Evolutionary conservation across 2,888 invertebrate species (phyloP).

Genomic region (Leucophenga montana): DNA sequence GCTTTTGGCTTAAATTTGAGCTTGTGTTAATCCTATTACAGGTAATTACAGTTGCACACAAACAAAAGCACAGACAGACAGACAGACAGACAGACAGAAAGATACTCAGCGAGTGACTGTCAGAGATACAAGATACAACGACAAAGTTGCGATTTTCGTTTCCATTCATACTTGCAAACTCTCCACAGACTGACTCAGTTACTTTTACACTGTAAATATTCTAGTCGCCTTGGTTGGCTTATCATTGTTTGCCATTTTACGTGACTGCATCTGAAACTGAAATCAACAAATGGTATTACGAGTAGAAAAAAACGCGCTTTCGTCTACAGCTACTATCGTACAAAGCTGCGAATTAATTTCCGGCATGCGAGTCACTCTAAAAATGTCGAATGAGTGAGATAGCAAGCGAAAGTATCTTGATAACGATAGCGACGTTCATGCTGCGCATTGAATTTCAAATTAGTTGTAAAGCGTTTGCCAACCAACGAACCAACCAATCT

Average conservation of each 20-base stretch:
- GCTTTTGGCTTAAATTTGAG: not conserved
- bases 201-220: no score
- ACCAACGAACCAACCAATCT: not conserved
- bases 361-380: slow-evolving; percentile 40
- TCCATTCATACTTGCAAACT: no score
- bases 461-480: not conserved
- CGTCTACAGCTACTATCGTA: not conserved
- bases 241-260: not conserved
- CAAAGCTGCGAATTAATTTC: slow-evolving; percentile 56
- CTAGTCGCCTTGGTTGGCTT: no score
- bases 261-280: not conserved
- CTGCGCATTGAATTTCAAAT: slow-evolving; percentile 48
- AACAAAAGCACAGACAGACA: no score
- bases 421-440: not conserved
- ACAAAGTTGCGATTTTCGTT: no score
- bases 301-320: not conserved
- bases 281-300: no score
- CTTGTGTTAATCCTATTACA: slow-evolving; percentile 17
- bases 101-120: no score
- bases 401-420: no score
- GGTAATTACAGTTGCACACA: slow-evolving; percentile 18
- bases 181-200: no score
- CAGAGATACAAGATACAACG: no score
- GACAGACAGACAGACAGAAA: no score
- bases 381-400: no score